A percentile compares a stretch with the other conserved stretches of the same genome.
These are phyloP conservation scores for Antheraea pernyi DNA, from an alignment of 1,140 invertebrate genomes.

Conservation along the genomic window DNA sequence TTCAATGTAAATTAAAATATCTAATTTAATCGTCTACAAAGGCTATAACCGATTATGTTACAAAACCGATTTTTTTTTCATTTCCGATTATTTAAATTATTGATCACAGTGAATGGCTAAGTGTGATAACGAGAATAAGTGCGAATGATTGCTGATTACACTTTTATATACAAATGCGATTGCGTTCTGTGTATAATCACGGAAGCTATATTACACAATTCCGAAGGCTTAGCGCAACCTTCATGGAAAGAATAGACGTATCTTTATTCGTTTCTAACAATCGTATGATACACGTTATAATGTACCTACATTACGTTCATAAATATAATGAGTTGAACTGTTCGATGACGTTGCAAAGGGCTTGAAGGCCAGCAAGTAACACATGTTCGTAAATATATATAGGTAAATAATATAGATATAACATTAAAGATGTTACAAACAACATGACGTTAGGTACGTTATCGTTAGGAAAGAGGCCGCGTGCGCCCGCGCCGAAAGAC, in stretches of 20 bases:
- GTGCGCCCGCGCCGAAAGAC: conserved; percentile 54
- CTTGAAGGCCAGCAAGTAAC: background rate
- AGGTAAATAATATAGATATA: background rate
- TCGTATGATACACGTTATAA: background rate
- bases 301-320: background rate
- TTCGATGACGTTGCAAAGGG: background rate
- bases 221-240: background rate
- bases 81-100: background rate
- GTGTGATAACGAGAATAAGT: background rate
- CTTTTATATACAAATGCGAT: background rate
- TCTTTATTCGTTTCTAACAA: background rate
- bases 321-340: background rate
- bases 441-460: background rate
- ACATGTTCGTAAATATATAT: background rate
- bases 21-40: background rate
- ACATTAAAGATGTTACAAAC: background rate
- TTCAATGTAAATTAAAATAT: background rate
- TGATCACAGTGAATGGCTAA: too few relatives aligned
- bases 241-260: background rate
- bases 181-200: background rate
- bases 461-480: conserved; percentile 11
- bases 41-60: background rate
- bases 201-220: background rate
- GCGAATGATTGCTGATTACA: background rate
- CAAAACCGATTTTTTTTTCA: background rate